Evolutionary conservation across 1,140 invertebrate genomes (phyloP), one percentile per base, ranked within the genome.

Genomic region (Ostrea denselamellosa): DNA sequence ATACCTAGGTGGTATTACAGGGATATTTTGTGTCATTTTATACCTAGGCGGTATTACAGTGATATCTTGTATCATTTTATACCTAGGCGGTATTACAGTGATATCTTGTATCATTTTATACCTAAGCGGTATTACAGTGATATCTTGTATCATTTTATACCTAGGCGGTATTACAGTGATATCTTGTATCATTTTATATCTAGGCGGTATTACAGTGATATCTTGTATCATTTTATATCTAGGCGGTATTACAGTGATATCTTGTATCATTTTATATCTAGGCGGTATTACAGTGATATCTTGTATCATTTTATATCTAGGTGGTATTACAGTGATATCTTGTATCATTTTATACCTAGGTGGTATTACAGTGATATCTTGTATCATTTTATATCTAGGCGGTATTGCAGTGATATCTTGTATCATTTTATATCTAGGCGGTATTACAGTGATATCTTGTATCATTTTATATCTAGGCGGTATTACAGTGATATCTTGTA

Each of bases 1-100:
- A 34, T 56, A 68, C n/a, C 54, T 25, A 89, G 88, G 34, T 89
- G 52, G 56, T 89, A 28, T 5, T 44, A 44, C 34, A 44, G 34
- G 1, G 34, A 44, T 44, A 44, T 44, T 5, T 56, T 56, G 3
- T 56, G 3, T 22, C 14, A 19, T 51, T 71, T 51, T 8, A 34
- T 56, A 68, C n/a, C 54, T 25, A 89, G 88, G 34, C 86, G 52
- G 56, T 89, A 28, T 5, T 44, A 44, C 34, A 44, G 34, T 44
- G 34, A 44, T 44, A 44, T 44, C 34, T 56, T 56, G 3, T 56
- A 12, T 22, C 14, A 19, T 51, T 71, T 51, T 8, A 34, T 56
- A 68, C n/a, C 54, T 25, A 89, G 88, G 34, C 86, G 52, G 56
- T 89, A 28, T 5, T 44, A 44, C 34, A 44, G 34, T 44, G 34